phyloP scores from a whole-genome alignment of 2,797 vertebrate species.

The Vespertilio murinus region DNA sequence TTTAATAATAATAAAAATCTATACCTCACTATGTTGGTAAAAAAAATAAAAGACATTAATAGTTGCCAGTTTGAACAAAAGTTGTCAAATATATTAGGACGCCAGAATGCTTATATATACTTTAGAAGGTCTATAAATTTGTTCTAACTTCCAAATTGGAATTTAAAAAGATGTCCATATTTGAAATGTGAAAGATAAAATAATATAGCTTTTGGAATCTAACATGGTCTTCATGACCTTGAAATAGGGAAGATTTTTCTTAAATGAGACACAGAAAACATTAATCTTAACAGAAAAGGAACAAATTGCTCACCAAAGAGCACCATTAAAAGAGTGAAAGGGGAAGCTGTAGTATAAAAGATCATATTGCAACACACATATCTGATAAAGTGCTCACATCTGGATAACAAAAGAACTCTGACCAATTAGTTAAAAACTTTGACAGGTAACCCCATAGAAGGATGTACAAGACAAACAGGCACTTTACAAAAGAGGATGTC shows the following conservation, averaged over 20 bases:
- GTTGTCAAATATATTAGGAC: neutral
- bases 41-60: neutral
- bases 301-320: neutral
- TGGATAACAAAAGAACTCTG: neutral
- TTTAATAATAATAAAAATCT: neutral
- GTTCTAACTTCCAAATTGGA: neutral
- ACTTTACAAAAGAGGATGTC: neutral
- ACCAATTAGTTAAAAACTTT: neutral
- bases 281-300: neutral
- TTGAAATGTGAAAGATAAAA: conserved; percentile 4
- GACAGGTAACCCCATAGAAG: neutral
- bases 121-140: neutral
- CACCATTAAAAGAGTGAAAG: neutral
- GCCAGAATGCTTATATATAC: neutral
- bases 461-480: neutral
- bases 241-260: neutral
- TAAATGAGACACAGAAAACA: neutral
- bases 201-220: neutral
- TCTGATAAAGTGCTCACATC: neutral
- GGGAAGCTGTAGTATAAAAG: neutral
- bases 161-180: conserved; percentile 24
- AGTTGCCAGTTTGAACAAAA: neutral
- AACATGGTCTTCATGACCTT: neutral
- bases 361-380: neutral
- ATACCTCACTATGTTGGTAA: neutral